A percentile compares a stretch with the other conserved stretches of the same genome.
phyloP scores from a whole-genome alignment of 2,113 vertebrate genomes.

The Corvus moneduloides region DNA sequence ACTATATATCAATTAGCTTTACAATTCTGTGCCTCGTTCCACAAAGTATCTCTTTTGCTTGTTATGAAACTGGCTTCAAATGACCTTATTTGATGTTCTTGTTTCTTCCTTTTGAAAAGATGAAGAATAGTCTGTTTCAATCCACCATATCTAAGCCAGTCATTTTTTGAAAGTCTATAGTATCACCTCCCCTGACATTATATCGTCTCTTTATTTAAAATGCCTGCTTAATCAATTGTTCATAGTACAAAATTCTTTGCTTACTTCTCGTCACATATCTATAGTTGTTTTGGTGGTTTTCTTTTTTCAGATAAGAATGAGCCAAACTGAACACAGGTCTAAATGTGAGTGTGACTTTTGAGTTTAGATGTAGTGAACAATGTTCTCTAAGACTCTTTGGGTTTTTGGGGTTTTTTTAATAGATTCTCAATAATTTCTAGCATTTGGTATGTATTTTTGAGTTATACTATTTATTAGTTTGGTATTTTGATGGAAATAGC shows the following conservation, averaged over 20 bases:
- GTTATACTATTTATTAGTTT: not conserved
- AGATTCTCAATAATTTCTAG: not conserved
- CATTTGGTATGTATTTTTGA: not conserved
- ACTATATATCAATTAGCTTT: not conserved
- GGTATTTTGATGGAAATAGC: not conserved
- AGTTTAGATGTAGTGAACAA: not conserved
- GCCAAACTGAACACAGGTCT: not conserved
- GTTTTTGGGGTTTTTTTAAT: not conserved
- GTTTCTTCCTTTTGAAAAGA: not conserved
- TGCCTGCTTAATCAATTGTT: not conserved
- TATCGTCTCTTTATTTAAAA: not conserved
- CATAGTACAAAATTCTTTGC: not conserved
- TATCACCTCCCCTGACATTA: not conserved
- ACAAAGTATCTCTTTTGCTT: not conserved
- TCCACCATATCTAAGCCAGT: not conserved
- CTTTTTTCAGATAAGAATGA: not conserved
- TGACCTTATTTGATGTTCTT: not conserved
- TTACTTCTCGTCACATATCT: not conserved
- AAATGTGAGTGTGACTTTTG: not conserved
- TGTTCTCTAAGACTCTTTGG: not conserved
- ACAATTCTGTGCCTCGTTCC: not conserved
- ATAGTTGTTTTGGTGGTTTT: accelerated
- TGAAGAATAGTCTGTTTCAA: not conserved
- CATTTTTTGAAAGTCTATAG: not conserved
- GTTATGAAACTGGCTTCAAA: not conserved